Base-by-base conservation (phyloP, 2,888 invertebrate genomes). In the Galerucella calmariensis region DNA sequence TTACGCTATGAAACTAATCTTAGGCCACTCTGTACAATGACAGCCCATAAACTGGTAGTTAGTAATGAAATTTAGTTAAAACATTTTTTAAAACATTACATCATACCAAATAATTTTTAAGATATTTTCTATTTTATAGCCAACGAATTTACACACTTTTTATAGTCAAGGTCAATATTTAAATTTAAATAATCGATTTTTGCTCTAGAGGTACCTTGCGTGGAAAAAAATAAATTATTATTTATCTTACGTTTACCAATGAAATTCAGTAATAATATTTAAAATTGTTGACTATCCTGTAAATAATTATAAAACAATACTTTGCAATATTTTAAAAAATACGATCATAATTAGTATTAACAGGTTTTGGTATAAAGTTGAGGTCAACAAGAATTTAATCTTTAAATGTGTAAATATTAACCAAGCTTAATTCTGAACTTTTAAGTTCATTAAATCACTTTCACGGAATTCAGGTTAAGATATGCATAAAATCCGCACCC, bases 151-250 rank as follows among this genome's bases (percentile, higher is more conserved):
- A 61, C 35, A 61, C 35, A 61, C 27, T 35, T 35, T 61, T 61
- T 61, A 24, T 61, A 61, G 61, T 61, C 35, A 61, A 61, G 61
- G 61, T 61, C 27, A 61, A 11, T 9, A 59, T 59, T 59, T 20
- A 9, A 5, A 59, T 16, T 8, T 24, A 12, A 9, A 59, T 12
- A 20, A 59, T 16, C 12, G n/a, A 24, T 58, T 16, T 16, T 16
- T 2, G 10, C 20, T 10, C 10, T 58, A 20, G 58, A 5, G 10
- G 1, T 41, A 41, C 8, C 9, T 41, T 8, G 35, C 35, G 35
- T 41, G 6, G 35, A 9, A 9, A 41, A 41, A 5, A 41, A 41
- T 41, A 41, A 41, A 35, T 35, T 41, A 41, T 41, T 41, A 41
- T 41, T 8, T 41, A 41, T 9, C 35, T 41, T 41, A 41, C 35